Evolutionary conservation across 2,797 vertebrate species (phyloP), one percentile per base, ranked within the genome.

Genomic region (Hydrolagus colliei): DNA sequence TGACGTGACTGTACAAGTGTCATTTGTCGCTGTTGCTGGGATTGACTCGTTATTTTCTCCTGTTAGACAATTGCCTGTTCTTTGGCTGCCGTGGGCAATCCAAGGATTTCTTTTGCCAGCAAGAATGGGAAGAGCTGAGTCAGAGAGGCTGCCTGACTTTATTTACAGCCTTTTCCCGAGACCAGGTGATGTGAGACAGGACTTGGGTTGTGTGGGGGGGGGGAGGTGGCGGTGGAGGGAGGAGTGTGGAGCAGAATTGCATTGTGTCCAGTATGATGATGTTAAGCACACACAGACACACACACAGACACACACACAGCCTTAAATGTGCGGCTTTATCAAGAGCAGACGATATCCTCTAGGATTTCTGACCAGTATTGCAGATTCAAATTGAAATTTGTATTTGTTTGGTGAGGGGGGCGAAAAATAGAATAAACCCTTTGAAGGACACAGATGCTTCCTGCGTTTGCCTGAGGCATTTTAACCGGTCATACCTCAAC

Each of bases 141-240:
- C 72, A 87, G 32, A 90, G 87, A 1, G 94, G 93, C 67, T 90
- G 91, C 22, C 90, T 99, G 90, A 93, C 52, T 0, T 91, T 98
- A 20, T 93, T 97, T 87, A 96, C 96, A 0, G 97, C 98, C 35
- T 99, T 99, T 89, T 99, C 97, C 77, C 93, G 96, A 86, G 98
- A 99, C 86, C 98, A 99, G 97, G 97, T 98, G 12, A 85, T 32
- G 52, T 11, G 7, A 27, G 32, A 16, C 16, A 11, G 2, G 0
- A 18, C 7, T 18, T 73, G 16, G 16, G 22, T 4, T 73, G 72
- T n/a, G 27, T 27, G 27, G 4, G 76, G 16, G 2, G 1, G 1
- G 35, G 20, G 52, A 4, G 59, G 18, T 0, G 13, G 76, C 52
- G 16, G 10, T 61, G 20, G 76, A 75, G 77, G 9, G 61, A 62